phyloP scores from a whole-genome alignment of 2,113 vertebrate genomes.

The Cyanoderma ruficeps region DNA sequence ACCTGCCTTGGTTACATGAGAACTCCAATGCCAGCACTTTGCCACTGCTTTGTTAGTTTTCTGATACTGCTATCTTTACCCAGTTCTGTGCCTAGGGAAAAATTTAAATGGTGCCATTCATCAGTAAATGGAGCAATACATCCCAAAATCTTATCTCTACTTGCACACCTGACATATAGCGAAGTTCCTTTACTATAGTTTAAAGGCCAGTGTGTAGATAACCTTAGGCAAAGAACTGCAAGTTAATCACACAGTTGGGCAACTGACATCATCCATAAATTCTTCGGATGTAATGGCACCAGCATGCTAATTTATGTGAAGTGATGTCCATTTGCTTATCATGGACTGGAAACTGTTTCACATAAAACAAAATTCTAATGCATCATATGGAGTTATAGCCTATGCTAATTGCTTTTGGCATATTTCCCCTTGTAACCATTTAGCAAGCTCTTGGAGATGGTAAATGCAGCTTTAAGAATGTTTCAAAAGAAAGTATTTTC shows the following conservation, averaged over 20 bases:
- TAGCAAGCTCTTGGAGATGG: background rate
- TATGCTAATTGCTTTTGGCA: conserved; percentile 41
- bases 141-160: conserved; percentile 48
- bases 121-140: background rate
- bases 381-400: conserved; percentile 5
- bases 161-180: conserved; percentile 34
- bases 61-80: background rate
- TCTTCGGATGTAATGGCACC: conserved; percentile 22
- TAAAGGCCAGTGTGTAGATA: conserved; percentile 40
- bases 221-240: conserved; percentile 34
- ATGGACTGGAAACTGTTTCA: conserved; percentile 32
- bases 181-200: conserved; percentile 25
- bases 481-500: background rate
- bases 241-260: conserved; percentile 50
- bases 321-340: conserved; percentile 56
- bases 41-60: background rate
- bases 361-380: conserved; percentile 55
- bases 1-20: background rate
- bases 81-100: background rate
- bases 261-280: conserved; percentile 58
- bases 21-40: background rate
- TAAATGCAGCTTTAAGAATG: background rate
- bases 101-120: conserved; percentile 28
- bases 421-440: conserved; percentile 6
- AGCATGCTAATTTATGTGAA: conserved; percentile 44